Base-by-base conservation (phyloP, 2,113 vertebrate species). In the Polyodon spathula region DNA sequence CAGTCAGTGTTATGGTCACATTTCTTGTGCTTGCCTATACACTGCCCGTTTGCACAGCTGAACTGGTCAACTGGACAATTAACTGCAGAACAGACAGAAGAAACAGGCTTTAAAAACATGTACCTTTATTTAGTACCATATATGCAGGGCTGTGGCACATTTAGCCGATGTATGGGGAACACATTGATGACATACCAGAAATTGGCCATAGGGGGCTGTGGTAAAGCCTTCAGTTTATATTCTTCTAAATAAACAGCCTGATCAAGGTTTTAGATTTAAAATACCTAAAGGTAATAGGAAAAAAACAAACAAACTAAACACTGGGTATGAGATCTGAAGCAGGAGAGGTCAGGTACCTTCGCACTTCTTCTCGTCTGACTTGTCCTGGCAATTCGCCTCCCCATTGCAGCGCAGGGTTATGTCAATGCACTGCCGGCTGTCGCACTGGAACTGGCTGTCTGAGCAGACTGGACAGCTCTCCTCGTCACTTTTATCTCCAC, bases 1-100 rank as follows among this genome's bases (percentile, higher is more conserved):
- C 96, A 98, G 75, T 98, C 96, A 73, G 78, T 81, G 81, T 86
- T 93, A 82, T 94, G 91, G 72, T 98, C 96, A 44, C 96, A 98
- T 67, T 94, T 95, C 80, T 95, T 93, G 79, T 92, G 94, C 59
- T 94, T 97, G 2, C 92, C 92, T 5, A 98, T 87, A 77, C 95
- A 98, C 73, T 94, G 93, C 8, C 93, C 93, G 6, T 86, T 96
- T 37, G 88, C 70, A 73, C 96, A 97, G 69, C 86, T 86, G 77
- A 97, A 97, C 76, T 97, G 93, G 60, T 97, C 93, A 0, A 79
- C 72, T 6, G 93, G 84, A 73, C 96, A 98, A 4, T 85, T 88
- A 44, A 86, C 93, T 97, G 78, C 27, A 41, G 44, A 52, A 9
- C 6, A 39, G 44, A 69, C 63, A 63, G 80, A 69, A 60, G 16